These are phyloP conservation scores for Acanthopagrus latus DNA, from an alignment of 2,797 vertebrate genomes.

Conservation along the genomic window DNA sequence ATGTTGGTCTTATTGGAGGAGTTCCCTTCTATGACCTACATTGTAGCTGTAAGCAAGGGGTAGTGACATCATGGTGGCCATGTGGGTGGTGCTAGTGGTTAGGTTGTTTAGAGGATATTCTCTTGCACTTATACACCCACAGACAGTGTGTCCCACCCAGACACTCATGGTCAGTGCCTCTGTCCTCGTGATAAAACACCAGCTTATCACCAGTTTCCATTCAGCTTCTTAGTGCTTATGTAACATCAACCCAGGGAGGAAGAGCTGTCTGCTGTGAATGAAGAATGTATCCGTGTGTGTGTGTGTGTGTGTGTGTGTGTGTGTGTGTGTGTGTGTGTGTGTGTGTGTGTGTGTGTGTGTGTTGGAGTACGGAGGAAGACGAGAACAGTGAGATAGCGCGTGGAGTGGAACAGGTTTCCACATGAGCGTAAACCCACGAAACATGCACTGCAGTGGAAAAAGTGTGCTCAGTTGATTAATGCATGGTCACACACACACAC, in stretches of 20 bases:
- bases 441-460: slow-evolving; percentile 81
- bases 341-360: slow-evolving; percentile 14
- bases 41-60: slow-evolving; percentile 20
- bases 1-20: slow-evolving; percentile 7
- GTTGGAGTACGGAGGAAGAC: slow-evolving; percentile 13
- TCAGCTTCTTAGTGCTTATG: slow-evolving; percentile 69
- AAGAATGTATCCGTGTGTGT: slow-evolving; percentile 55
- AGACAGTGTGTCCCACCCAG: slow-evolving; percentile 58
- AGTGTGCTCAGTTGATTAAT: slow-evolving; percentile 81
- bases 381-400: slow-evolving; percentile 30
- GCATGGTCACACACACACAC: slow-evolving; percentile 48
- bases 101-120: slow-evolving; percentile 40
- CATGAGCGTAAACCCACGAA: slow-evolving; percentile 73
- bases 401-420: slow-evolving; percentile 78
- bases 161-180: slow-evolving; percentile 69
- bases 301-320: slow-evolving; percentile 12
- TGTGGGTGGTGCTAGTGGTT: slow-evolving; percentile 39
- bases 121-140: slow-evolving; percentile 21
- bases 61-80: slow-evolving; percentile 55
- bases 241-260: slow-evolving; percentile 69
- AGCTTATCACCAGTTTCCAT: slow-evolving; percentile 82
- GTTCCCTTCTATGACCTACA: slow-evolving; percentile 51
- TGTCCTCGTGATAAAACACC: slow-evolving; percentile 71
- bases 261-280: slow-evolving; percentile 69
- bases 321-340: slow-evolving; percentile 5